Evolutionary conservation across 2,797 vertebrate genomes (phyloP), one percentile per base, ranked within the genome.

Genomic region (Pseudochirops corinnae): DNA sequence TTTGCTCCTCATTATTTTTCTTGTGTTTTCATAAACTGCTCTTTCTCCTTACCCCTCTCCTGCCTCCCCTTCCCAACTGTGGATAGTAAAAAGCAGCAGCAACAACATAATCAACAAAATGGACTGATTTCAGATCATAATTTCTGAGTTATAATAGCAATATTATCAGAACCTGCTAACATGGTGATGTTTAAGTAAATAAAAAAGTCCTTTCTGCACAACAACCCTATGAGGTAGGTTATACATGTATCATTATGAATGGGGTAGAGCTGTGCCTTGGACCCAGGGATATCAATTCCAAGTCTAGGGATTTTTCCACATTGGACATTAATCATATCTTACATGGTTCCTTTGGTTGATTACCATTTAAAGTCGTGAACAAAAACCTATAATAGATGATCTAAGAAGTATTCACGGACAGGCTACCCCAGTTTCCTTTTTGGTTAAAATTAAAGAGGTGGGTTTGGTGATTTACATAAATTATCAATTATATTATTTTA

Each of bases 1-100:
- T 46, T 91, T 97, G 62, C 26, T 91, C 93, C 10, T 91, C 56
- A 92, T 0, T 53, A 12, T 0, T 94, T 94, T 93, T 87, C 87
- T 94, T 94, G 29, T n/a, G 9, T 92, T 94, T 52, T 5, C 92
- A 21, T 18, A 21, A 39, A 82, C n/a, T 18, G 7, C 21, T 82
- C 39, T 39, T 82, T 7, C 18, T 82, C 18, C n/a, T 10, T 58
- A 33, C n/a, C 18, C 18, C n/a, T 18, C 2, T 82, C 18, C 67
- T 39, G 1, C 6, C 67, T 82, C 18, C 18, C 6, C n/a, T 39
- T 46, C n/a, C n/a, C 16, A 82, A 82, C 16, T 39, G 31, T 39
- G 3, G n/a, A 39, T 82, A 82, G n/a, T 5, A 62, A 39, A 82
- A 67, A 82, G n/a, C 67, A 82, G n/a, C 18, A 67, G 5, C 5